A percentile compares a stretch with the other conserved stretches of the same genome.
Evolutionary conservation across 2,113 vertebrate species (phyloP).

Genomic region (Cottus gobio): DNA sequence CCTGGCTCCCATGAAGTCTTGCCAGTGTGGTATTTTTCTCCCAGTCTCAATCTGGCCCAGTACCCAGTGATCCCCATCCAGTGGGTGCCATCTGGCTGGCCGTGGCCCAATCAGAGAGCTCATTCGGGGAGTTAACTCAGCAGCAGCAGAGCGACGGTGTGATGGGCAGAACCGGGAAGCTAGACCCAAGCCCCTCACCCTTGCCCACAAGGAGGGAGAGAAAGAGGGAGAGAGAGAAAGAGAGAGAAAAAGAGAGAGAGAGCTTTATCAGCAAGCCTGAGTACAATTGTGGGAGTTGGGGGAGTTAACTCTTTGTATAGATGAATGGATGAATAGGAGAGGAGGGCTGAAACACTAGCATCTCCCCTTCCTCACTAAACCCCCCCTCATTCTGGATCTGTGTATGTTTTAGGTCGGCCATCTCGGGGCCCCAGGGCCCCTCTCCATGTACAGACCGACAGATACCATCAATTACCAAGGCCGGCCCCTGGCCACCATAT

Average conservation of each 20-base stretch:
- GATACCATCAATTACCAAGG: conserved; percentile 85
- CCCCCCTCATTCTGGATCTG: conserved; percentile 64
- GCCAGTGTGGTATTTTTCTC: conserved; percentile 52
- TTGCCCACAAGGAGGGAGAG: conserved; percentile 56
- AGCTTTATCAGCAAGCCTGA: conserved; percentile 68
- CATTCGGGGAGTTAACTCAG: conserved; percentile 70
- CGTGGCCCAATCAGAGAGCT: conserved; percentile 71
- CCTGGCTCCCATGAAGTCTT: conserved; percentile 38
- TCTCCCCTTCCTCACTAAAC: conserved; percentile 64
- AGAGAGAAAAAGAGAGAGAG: conserved; percentile 47
- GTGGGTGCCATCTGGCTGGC: conserved; percentile 79
- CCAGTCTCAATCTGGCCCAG: conserved; percentile 67
- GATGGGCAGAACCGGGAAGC: conserved; percentile 54
- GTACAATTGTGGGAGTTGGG: conserved; percentile 82
- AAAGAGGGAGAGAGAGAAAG: conserved; percentile 55
- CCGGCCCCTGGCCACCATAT: conserved; percentile 85
- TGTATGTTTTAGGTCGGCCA: conserved; percentile 81
- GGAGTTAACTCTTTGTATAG: conserved; percentile 81
- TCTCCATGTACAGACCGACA: conserved; percentile 73
- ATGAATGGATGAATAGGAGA: conserved; percentile 82
- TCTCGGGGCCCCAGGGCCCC: conserved; percentile 72
- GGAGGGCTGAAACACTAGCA: conserved; percentile 85
- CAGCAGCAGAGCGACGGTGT: conserved; percentile 53
- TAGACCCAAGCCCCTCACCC: conserved; percentile 64
- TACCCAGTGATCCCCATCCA: conserved; percentile 59